Evolutionary conservation across 1,140 invertebrate genomes (phyloP), one percentile per base, ranked within the genome.

Genomic region (Hylyphantes graminicola): DNA sequence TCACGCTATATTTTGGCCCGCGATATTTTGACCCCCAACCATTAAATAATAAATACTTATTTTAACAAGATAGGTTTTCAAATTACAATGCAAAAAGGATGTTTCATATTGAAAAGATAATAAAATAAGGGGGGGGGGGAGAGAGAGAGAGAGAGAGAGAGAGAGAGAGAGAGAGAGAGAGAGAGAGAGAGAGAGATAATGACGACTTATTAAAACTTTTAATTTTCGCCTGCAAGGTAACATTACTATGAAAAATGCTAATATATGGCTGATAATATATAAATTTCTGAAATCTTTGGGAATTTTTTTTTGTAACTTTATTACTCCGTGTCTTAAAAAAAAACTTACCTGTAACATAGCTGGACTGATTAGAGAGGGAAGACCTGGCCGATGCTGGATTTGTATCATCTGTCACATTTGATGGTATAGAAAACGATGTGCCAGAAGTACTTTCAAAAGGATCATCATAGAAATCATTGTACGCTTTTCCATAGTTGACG

Each of bases 301-400:
- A 35, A 35, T 2, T 35, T 35, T 35, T 35, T 19, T 19, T 21
- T 17, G 12, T n/a, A 21, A 65, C 19, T 61, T 61, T 7, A 65
- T n/a, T 0, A 4, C 35, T 35, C 35, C 35, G 35, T 35, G 9
- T 48, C 35, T 65, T 54, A 51, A 35, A 35, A 11, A 19, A 67
- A 17, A 48, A 59, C 13, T 63, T 72, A 81, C 79, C 79, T 72
- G 79, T 81, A n/a, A 68, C 64, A 70, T 81, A 81, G 13, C 79
- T 81, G n/a, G 79, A 81, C n/a, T 70, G 65, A 81, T 81, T 73
- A 51, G 79, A 81, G 21, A 81, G 10, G 12, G 79, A 73, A n/a
- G 79, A 81, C 53, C 67, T 53, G 6, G 15, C 48, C 2, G 79
- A 81, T 53, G n/a, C 11, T 19, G 68, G 17, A 73, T 81, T 64